Conservation (phyloP, 2,888 invertebrate species). For the Drosophila neoperkinsi region DNA sequence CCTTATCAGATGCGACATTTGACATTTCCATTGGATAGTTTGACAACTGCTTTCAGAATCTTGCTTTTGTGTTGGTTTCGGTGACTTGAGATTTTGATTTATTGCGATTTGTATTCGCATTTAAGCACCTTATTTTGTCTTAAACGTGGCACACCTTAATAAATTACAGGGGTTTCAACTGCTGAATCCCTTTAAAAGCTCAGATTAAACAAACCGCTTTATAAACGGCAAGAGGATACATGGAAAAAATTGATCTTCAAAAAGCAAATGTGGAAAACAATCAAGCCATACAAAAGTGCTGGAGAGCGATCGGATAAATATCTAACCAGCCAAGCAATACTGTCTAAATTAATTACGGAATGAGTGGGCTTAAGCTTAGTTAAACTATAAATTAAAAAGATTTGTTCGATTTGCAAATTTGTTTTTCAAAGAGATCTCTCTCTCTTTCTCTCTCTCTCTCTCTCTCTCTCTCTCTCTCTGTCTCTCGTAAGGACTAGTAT, state of each 20-base stretch:
- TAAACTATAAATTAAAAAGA: neutral
- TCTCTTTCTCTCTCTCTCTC: neutral
- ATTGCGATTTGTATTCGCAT: neutral
- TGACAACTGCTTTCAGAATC: neutral
- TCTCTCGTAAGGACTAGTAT: neutral
- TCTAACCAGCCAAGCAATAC: neutral
- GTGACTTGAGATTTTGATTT: neutral
- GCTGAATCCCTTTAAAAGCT: neutral
- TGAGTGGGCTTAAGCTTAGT: neutral
- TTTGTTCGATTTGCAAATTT: neutral
- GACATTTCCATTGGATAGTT: neutral
- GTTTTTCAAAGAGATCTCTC: neutral
- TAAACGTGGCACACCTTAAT: neutral
- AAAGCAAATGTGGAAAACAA: neutral
- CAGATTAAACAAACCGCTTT: neutral
- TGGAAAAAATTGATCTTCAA: neutral
- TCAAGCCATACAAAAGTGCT: neutral
- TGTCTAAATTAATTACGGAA: neutral
- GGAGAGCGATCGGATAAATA: neutral
- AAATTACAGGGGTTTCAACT: neutral
- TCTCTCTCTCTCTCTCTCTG: neutral
- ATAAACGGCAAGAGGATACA: neutral
- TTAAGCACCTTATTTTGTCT: neutral
- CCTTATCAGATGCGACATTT: neutral
- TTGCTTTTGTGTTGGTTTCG: neutral